phyloP scores from a whole-genome alignment of 1,140 invertebrate species.

The Drosophila saltans region DNA sequence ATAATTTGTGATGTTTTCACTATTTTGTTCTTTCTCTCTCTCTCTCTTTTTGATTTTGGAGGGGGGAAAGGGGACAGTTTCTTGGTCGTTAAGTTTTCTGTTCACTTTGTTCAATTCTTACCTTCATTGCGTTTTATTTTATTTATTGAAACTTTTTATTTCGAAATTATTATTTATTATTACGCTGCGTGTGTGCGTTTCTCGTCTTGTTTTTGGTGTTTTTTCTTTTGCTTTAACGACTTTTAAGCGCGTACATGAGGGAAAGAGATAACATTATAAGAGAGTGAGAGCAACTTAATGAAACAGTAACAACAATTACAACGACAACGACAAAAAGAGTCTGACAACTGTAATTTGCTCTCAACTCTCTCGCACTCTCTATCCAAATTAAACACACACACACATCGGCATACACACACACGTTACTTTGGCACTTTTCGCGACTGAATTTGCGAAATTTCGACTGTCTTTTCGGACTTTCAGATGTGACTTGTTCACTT shows the following conservation, averaged over 20 bases:
- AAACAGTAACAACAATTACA: conserved; percentile 42
- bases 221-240: conserved; percentile 36
- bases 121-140: conserved; percentile 64
- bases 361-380: conserved; percentile 22
- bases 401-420: conserved; percentile 52
- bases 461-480: conserved; percentile 44
- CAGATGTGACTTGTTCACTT: conserved; percentile 33
- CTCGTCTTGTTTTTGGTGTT: conserved; percentile 33
- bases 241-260: conserved; percentile 45
- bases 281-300: conserved; percentile 40
- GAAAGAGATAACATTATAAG: conserved; percentile 40
- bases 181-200: conserved; percentile 42
- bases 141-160: conserved; percentile 47
- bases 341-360: conserved; percentile 17
- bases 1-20: not conserved
- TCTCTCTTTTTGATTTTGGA: conserved; percentile 21
- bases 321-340: conserved; percentile 28
- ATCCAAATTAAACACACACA: conserved; percentile 46
- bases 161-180: conserved; percentile 45
- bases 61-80: conserved; percentile 28
- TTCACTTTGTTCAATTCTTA: conserved; percentile 71
- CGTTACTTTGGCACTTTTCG: conserved; percentile 69
- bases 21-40: conserved; percentile 8
- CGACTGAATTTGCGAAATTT: conserved; percentile 67
- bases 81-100: conserved; percentile 58